Conservation (phyloP, 2,888 invertebrate species). For the Candidula unifasciata region DNA sequence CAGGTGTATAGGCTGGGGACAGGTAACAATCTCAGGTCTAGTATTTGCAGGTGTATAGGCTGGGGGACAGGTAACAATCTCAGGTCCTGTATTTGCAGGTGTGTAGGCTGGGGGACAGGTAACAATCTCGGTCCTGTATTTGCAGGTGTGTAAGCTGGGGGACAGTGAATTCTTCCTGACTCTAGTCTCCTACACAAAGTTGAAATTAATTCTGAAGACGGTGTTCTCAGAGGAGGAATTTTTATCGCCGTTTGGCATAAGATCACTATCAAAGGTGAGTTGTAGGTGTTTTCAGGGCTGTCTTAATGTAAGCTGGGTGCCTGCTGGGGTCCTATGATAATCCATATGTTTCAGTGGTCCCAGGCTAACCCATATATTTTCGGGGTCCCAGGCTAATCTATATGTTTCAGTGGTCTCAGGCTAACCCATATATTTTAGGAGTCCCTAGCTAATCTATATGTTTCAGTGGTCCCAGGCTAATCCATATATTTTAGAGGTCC, state of each 20-base stretch:
- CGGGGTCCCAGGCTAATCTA: no score
- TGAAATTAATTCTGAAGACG: conserved; percentile 62
- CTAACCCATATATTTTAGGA: no score
- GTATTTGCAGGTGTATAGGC: background rate
- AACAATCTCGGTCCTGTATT: background rate
- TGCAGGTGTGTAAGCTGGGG: conserved; percentile 52
- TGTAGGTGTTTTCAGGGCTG: background rate
- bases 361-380: no score
- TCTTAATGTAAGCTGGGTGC: no score
- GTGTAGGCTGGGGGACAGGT: background rate
- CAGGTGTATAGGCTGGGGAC: no score
- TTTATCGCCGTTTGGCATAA: conserved; percentile 73
- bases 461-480: no score
- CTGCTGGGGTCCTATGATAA: no score
- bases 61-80: background rate
- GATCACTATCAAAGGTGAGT: conserved; percentile 75
- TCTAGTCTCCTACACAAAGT: conserved; percentile 62
- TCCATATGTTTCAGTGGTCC: no score
- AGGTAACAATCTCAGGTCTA: no score
- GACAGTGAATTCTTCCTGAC: conserved; percentile 60
- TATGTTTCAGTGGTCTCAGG: no score
- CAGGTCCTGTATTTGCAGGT: background rate
- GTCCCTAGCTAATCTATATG: no score
- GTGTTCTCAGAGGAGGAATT: conserved; percentile 73
- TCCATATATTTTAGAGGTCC: no score